Evolutionary conservation across 2,797 vertebrate species (phyloP), one percentile per base, ranked within the genome.

Genomic region (Tinamus major): DNA sequence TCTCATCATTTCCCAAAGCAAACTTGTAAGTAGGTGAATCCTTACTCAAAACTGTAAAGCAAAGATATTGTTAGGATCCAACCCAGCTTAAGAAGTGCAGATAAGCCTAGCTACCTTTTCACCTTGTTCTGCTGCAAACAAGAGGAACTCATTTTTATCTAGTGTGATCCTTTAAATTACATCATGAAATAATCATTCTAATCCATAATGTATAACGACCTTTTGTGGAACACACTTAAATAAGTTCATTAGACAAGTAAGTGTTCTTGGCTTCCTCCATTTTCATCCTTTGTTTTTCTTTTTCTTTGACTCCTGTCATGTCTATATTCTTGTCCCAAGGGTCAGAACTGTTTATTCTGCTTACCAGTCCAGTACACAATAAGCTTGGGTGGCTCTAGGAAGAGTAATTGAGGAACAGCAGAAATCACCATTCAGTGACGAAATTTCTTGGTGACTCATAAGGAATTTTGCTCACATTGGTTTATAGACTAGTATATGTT

Each of bases 211-310:
- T n/a, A 51, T 59, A 9, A 46, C 79, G 46, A 82, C 63, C 13
- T 15, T 53, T 64, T 84, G 74, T 56, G 68, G 49, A 85, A 13
- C 33, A 44, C 69, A 35, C 13, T 67, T 91, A 10, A 4, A 56
- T 79, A 92, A 88, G 79, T 70, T 88, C 70, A 71, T 9, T 56
- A 65, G 16, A 31, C 46, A 75, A 49, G 62, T 80, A 15, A 88
- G 84, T 68, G 53, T 74, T 17, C 44, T 82, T 94, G 78, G 23
- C 81, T 87, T 72, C 33, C 53, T 71, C 65, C n/a, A 46, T 65
- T 93, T 91, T 88, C 31, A 86, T 29, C 19, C 26, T 88, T 70
- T 74, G 39, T 61, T 87, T 90, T 87, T 19, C 15, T 77, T 92
- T 89, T 49, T 64, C 61, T 94, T 91, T 55, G 85, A 68, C 48